Evolutionary conservation across 2,888 invertebrate genomes (phyloP).

Genomic region (Hololepta plana): DNA sequence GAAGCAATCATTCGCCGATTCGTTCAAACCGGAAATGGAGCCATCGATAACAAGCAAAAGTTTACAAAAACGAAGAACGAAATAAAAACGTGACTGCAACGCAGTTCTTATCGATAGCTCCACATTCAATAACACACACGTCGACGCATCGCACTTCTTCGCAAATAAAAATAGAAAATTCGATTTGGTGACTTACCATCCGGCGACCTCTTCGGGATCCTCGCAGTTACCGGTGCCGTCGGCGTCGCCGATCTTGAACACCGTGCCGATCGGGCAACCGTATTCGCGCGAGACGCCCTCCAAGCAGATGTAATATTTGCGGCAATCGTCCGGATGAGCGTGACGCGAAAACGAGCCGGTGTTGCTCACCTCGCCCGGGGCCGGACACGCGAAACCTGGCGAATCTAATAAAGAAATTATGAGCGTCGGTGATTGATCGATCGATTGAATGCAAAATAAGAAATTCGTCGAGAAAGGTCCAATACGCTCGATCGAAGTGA

Average conservation of each 20-base stretch:
- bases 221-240: conserved; percentile 87
- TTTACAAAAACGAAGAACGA: no score
- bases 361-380: conserved; percentile 62
- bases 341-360: conserved; percentile 86
- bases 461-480: no score
- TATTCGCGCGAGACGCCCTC: conserved; percentile 84
- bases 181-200: conserved; percentile 59
- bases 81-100: no score
- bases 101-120: no score
- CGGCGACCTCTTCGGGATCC: conserved; percentile 89
- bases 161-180: no score
- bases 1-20: no score
- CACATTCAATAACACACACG: no score
- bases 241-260: conserved; percentile 83
- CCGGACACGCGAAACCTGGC: conserved; percentile 76
- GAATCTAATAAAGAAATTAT: not conserved
- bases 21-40: no score
- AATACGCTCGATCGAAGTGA: no score
- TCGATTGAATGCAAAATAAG: no score
- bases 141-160: no score
- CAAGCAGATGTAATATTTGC: conserved; percentile 88
- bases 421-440: not conserved
- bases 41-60: no score
- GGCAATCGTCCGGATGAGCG: conserved; percentile 86
- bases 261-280: conserved; percentile 89